Evolutionary conservation across 2,888 invertebrate genomes (phyloP), one percentile per base, ranked within the genome.

Genomic region (Drosophila atripex): DNA sequence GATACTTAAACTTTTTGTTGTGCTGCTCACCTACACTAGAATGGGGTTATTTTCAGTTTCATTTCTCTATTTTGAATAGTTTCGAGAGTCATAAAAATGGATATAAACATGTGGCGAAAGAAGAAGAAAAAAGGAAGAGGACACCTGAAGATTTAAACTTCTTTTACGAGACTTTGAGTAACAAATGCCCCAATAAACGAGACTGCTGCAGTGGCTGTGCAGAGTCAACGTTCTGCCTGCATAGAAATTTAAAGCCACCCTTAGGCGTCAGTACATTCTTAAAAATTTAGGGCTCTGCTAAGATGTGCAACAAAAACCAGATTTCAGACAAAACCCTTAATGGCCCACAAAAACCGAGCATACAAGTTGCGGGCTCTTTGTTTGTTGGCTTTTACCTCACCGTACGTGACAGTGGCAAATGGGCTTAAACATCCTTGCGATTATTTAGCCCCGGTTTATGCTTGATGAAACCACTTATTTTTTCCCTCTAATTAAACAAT

Each of bases 261-360:
- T 41, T 57, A 61, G 60, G 60, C 60, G 60, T 61, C 60, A 49
- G 60, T 57, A 61, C 39, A 61, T 61, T 61, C 60, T 61, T 57
- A 57, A 61, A 61, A 61, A 61, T 61, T 49, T 61, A 57, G 60
- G 60, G 47, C 60, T 57, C 58, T 60, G 60, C 60, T 61, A 61
- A 61, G 60, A 61, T 61, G 60, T 61, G 60, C 60, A 61, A 61
- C 60, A 61, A 61, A 61, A 57, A 61, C 60, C 58, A 61, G 60
- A 61, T 61, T 61, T 61, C 47, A 61, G 60, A 61, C 60, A 61
- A 61, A 61, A 61, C 60, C 60, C 60, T 61, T 61, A 61, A 61
- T 61, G 60, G 60, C 60, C 60, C 60, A 61, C 60, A 61, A 61
- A 61, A 61, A 61, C 57, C 60, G 23, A 49, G 47, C 57, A 49